These are phyloP conservation scores for Phoxinus phoxinus DNA, from an alignment of 2,113 vertebrate genomes.

Conservation along the genomic window DNA sequence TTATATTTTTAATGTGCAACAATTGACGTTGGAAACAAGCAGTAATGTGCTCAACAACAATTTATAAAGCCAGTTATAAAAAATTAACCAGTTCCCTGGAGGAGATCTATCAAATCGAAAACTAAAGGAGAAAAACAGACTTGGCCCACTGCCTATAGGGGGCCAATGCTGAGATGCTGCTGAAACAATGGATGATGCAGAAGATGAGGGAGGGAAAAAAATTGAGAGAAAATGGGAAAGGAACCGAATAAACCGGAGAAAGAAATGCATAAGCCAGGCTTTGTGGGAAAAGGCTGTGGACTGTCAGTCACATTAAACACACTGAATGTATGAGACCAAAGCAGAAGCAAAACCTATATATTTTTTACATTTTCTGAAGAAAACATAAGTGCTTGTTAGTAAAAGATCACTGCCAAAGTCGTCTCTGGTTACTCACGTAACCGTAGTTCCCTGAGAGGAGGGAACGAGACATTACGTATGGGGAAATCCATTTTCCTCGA, in stretches of 20 bases:
- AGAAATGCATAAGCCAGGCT: conserved; percentile 17
- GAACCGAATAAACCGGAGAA: conserved; percentile 31
- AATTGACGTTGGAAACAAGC: no score
- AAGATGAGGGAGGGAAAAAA: conserved; percentile 29
- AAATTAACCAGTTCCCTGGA: no score
- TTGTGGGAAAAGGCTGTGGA: background rate
- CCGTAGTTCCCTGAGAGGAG: no score
- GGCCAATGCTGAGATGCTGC: conserved; percentile 28
- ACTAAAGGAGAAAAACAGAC: no score
- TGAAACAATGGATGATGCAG: conserved; percentile 39
- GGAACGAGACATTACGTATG: no score
- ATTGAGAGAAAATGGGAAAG: conserved; percentile 54
- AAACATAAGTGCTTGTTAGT: background rate
- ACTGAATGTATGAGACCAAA: background rate
- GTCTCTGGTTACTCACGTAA: no score
- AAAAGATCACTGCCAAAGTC: background rate
- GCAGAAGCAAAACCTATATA: background rate
- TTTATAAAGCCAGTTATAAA: no score
- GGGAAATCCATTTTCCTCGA: no score
- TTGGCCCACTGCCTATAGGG: no score
- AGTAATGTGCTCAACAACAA: no score
- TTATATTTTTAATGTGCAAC: no score
- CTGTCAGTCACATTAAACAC: background rate
- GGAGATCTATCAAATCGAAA: no score
- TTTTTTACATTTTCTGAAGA: background rate